These are phyloP conservation scores for Drosophila algonquin DNA, from an alignment of 2,888 invertebrate species.

Conservation along the genomic window DNA sequence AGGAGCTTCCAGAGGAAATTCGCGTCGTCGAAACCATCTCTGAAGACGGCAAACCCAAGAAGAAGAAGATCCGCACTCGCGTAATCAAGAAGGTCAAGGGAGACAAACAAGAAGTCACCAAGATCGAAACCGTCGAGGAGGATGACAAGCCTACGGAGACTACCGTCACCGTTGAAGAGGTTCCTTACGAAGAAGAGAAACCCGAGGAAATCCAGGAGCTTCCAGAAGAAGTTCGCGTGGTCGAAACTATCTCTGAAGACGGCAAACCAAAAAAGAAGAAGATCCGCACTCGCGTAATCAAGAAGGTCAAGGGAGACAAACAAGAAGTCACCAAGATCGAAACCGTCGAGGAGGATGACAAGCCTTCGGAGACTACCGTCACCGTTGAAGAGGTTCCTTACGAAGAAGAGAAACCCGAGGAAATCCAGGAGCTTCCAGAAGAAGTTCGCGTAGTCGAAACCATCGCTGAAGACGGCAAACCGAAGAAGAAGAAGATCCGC, in stretches of 20 bases:
- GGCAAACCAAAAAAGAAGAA: conserved; percentile 52
- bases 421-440: conserved; percentile 44
- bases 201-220: conserved; percentile 42
- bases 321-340: conserved; percentile 56
- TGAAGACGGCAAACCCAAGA: conserved; percentile 43
- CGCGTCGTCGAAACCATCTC: conserved; percentile 33
- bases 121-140: conserved; percentile 44
- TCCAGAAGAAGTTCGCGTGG: conserved; percentile 47
- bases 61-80: conserved; percentile 43
- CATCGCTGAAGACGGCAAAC: conserved; percentile 43
- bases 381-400: conserved; percentile 42
- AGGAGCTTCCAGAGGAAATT: conserved; percentile 26
- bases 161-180: conserved; percentile 43
- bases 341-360: conserved; percentile 51
- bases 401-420: conserved; percentile 25
- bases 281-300: conserved; percentile 55
- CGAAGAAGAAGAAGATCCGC: conserved; percentile 30
- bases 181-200: conserved; percentile 25
- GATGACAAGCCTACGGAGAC: conserved; percentile 42
- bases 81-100: conserved; percentile 50
- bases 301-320: conserved; percentile 52
- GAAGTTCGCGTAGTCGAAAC: conserved; percentile 47
- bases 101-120: conserved; percentile 51
- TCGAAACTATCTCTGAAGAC: conserved; percentile 47
- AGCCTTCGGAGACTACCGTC: conserved; percentile 47